A percentile compares a stretch with the other conserved stretches of the same genome.
These are phyloP conservation scores for Conistra vaccinii DNA, from an alignment of 2,888 invertebrate genomes.

Conservation along the genomic window DNA sequence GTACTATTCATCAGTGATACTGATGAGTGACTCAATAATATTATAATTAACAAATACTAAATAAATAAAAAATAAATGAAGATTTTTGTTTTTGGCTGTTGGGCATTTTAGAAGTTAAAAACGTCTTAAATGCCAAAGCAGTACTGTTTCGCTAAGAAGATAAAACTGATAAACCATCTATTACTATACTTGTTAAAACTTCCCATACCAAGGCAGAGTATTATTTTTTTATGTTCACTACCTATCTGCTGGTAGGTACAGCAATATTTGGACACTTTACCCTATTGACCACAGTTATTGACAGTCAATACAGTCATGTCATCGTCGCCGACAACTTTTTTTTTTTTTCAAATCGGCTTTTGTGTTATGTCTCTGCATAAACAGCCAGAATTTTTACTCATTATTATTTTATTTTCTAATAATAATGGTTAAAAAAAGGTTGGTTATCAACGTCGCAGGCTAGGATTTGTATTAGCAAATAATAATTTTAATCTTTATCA, in stretches of 20 bases:
- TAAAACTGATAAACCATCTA: neutral
- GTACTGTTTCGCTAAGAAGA: neutral
- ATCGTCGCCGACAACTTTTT: neutral
- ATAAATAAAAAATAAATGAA: no score
- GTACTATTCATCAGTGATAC: no score
- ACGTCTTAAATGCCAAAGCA: no score
- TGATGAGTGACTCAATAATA: no score
- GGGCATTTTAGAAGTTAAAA: neutral
- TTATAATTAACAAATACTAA: no score
- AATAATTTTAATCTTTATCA: neutral
- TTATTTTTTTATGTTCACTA: neutral
- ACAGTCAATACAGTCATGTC: neutral
- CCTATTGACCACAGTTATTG: slow-evolving; percentile 27
- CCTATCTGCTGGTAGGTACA: neutral
- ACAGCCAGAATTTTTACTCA: slow-evolving; percentile 5
- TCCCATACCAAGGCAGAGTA: neutral
- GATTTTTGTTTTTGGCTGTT: no score
- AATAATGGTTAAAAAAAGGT: neutral
- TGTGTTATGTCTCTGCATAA: neutral
- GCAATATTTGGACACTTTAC: slow-evolving; percentile 20
- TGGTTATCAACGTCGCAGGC: neutral
- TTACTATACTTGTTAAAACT: no score
- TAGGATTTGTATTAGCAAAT: neutral
- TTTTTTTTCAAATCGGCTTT: neutral
- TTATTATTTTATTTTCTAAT: neutral